Conservation (phyloP, 2,113 vertebrate species). For the Romanogobio albipinnatus region DNA sequence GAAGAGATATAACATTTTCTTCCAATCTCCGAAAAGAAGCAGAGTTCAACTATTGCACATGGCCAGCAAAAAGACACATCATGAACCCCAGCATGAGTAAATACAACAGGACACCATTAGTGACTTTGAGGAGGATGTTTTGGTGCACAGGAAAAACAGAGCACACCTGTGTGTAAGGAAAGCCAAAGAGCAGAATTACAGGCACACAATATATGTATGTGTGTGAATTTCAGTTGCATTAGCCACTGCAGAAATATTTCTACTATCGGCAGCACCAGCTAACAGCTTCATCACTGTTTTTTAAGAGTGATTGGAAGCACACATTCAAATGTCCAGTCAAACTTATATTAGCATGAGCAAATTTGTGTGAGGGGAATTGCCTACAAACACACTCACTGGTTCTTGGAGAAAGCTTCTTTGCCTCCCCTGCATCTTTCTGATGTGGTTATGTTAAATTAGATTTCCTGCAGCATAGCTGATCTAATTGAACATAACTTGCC, state of each 20-base stretch:
- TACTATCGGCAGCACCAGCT: not conserved
- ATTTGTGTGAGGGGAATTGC: not conserved
- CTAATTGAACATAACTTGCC: slow-evolving; percentile 48
- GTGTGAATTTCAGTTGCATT: not conserved
- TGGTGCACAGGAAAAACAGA: not conserved
- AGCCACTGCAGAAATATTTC: not conserved
- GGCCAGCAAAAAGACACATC: slow-evolving; percentile 8
- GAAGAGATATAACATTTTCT: not conserved
- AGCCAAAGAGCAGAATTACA: not conserved
- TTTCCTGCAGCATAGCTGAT: slow-evolving; percentile 49
- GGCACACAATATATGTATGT: not conserved
- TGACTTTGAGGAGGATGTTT: slow-evolving; percentile 1
- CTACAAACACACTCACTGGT: slow-evolving; percentile 7
- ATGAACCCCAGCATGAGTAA: slow-evolving; percentile 2
- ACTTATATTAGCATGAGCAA: not conserved
- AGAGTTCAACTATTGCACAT: not conserved
- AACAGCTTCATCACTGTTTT: not conserved
- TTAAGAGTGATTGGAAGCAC: not conserved
- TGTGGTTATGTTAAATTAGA: slow-evolving; percentile 52
- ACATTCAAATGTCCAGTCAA: slow-evolving; percentile 13
- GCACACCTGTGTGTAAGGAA: not conserved
- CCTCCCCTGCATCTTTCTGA: slow-evolving; percentile 12
- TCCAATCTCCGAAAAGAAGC: slow-evolving; percentile 11
- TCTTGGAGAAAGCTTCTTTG: not conserved
- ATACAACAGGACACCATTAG: slow-evolving; percentile 27